Base-by-base conservation (phyloP, 1,140 invertebrate genomes). In the Belonocnema kinseyi region DNA sequence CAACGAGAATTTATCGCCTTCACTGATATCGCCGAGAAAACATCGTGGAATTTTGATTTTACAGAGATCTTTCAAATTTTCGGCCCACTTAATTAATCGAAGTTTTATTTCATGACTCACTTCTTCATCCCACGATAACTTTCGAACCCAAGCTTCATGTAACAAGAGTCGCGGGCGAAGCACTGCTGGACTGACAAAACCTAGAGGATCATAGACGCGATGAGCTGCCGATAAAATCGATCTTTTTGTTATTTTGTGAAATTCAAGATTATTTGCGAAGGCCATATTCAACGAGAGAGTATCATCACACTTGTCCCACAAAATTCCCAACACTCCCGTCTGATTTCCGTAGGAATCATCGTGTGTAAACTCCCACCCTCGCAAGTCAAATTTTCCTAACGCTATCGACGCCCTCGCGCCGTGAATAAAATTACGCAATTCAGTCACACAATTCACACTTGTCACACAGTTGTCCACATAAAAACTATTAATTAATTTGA, bases 141-240 rank as follows among this genome's bases (percentile, higher is more conserved):
- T 85, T 50, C 70, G 51, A 33, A 50, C 51, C 83, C 85, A 88
- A 7, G 74, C 6, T 17, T 54, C 17, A 19, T 54, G 53, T 14
- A 54, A 54, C 6, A 54, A 50, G 14, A 88, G 26, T 76, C 87
- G 86, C 12, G 86, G 80, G 58, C 50, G 73, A 12, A 86, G 51
- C 10, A 76, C 77, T 26, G 83, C 74, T 52, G 87, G 88, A 70
- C 80, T 78, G 19, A 82, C 50, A 73, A 89, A 77, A 26, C 88
- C 87, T 4, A 89, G 78, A 3, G 86, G 87, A 81, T 88, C 86
- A 77, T 85, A 90, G n/a, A 88, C 72, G 12, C 13, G 58, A 73
- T 74, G 56, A 26, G 56, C 73, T 5, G 14, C 5, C 10, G 56
- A 61, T 13, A 61, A 26, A 13, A 61, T 33, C 14, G 13, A 7